A percentile compares a stretch with the other conserved stretches of the same genome.
Evolutionary conservation across 30 jellyfish, hydroid and myxozoan genomes (phyloP).

Genomic region (Hydractinia echinata): DNA sequence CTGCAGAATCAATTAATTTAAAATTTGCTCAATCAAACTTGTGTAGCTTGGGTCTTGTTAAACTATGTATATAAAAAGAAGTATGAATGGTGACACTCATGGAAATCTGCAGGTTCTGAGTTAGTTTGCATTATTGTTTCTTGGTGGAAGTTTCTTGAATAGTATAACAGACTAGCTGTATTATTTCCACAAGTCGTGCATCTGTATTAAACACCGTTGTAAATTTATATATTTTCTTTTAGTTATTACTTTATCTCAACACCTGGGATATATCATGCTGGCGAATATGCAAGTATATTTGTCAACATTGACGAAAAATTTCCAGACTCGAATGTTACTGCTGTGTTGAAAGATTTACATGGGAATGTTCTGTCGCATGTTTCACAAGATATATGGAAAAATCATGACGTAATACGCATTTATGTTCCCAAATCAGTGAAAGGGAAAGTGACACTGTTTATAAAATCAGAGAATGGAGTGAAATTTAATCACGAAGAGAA

Average conservation of each 20-base stretch:
- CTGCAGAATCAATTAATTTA: too few species aligned
- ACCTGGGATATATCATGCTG: neutral
- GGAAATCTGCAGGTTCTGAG: too few species aligned
- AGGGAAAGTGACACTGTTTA: neutral
- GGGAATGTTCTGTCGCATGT: neutral
- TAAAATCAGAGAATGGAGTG: neutral
- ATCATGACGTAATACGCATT: too few species aligned
- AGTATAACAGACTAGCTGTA: too few species aligned
- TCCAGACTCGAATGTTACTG: neutral
- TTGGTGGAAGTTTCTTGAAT: too few species aligned
- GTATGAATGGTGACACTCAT: too few species aligned
- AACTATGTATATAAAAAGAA: too few species aligned
- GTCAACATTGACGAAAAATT: neutral
- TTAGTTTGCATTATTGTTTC: too few species aligned
- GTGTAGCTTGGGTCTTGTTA: too few species aligned
- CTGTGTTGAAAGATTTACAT: neutral
- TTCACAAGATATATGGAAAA: neutral
- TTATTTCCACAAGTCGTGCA: too few species aligned
- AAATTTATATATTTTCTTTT: neutral
- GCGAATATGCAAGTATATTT: neutral
- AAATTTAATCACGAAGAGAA: slow-evolving; percentile 1
- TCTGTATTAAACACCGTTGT: too few species aligned
- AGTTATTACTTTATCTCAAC: neutral
- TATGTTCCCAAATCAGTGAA: neutral
- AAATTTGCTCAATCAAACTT: too few species aligned